Base-by-base conservation (phyloP, 2,113 vertebrate genomes). In the Megaceryle maxima region DNA sequence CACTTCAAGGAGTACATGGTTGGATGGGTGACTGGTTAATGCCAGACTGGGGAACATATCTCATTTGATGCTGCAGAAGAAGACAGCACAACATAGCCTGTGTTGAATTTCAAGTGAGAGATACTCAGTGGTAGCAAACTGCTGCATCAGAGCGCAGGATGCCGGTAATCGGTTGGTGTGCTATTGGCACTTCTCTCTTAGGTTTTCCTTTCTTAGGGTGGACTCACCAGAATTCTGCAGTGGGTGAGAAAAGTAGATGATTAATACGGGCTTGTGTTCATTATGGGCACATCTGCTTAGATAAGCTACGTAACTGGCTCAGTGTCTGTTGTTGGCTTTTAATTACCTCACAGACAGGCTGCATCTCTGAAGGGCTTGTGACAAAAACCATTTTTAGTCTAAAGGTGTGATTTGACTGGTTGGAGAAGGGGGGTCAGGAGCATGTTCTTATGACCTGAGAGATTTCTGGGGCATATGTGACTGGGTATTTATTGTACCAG, bases 1-100 rank as follows among this genome's bases (percentile, higher is more conserved):
- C 14, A 8, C 18, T 63, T 83, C 11, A 53, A 39, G 21, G 5
- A 7, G 33, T 43, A 1, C 8, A 1, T 0, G 4, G 19, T 26
- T 70, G 31, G 37, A 6, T 75, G 37, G 11, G 41, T 87, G 35
- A 8, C 66, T 72, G 39, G 20, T 59, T 19, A 82, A 48, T 50
- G 25, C 62, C 56, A 62, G 13, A 14, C 77, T 56, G 1, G 48
- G 48, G 11, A 50, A 50, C 48, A 20, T 56, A 18, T 31, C 25
- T 56, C 55, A 16, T 55, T 80, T 53, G 62, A 12, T 64, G 76
- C 37, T 70, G 56, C 56, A 63, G 33, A 51, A 70, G 46, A 48
- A 75, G 64, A 20, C 73, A 72, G 4, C 7, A 7, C 59, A 26
- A 6, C 11, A 67, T 74, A 22, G 0, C 88, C 28, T 63, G 46